Evolutionary conservation across 1,140 invertebrate species (phyloP).

Genomic region (Pentalonia nigronervosa): DNA sequence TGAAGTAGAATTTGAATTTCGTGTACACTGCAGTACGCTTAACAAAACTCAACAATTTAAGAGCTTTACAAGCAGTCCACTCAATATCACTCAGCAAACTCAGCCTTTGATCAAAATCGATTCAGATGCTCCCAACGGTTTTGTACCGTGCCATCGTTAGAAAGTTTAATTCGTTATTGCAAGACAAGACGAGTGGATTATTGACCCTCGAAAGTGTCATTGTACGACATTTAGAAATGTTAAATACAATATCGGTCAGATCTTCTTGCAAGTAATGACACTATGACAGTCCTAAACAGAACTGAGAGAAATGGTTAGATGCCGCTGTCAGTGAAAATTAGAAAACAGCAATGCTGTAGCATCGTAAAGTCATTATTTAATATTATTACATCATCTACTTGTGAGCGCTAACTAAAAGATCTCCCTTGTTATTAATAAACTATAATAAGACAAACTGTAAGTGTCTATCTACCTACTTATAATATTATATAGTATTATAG

Average conservation of each 20-base stretch:
- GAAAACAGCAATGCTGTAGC: neutral
- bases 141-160: neutral
- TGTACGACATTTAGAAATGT: neutral
- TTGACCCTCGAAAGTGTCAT: neutral
- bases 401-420: neutral
- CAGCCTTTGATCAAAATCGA: neutral
- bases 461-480: neutral
- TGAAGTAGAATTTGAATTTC: neutral
- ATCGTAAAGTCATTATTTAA: neutral
- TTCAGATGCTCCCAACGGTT: neutral
- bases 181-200: neutral
- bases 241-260: neutral
- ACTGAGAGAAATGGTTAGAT: neutral
- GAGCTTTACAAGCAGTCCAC: neutral
- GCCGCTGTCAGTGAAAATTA: neutral
- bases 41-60: neutral
- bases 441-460: neutral
- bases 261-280: neutral
- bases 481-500: neutral
- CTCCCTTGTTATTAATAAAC: neutral
- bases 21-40: neutral
- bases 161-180: neutral
- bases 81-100: neutral
- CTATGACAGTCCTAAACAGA: neutral
- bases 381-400: neutral